A percentile compares a stretch with the other conserved stretches of the same genome.
phyloP scores from a whole-genome alignment of 2,113 vertebrate genomes.

The Python bivittatus region DNA sequence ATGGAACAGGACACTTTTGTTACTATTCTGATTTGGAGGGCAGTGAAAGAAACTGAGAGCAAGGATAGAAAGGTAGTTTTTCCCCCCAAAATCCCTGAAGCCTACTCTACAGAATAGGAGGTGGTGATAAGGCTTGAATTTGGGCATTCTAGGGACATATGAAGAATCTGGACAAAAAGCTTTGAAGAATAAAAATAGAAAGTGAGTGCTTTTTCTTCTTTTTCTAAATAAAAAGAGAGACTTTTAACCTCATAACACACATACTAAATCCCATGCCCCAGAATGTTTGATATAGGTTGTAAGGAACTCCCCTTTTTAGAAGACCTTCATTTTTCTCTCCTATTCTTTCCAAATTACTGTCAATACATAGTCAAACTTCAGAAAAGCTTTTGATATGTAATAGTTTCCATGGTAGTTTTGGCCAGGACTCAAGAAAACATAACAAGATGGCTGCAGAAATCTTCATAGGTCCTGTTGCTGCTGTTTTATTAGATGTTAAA shows the following conservation, averaged over 20 bases:
- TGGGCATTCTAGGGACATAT: neutral
- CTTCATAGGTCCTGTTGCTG: neutral
- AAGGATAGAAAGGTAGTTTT: too few species aligned
- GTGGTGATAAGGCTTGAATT: neutral
- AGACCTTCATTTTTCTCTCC: neutral
- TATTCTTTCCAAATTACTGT: neutral
- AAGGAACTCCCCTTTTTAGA: neutral
- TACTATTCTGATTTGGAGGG: neutral
- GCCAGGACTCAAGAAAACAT: neutral
- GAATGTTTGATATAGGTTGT: neutral
- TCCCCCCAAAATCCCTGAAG: too few species aligned
- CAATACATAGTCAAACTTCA: neutral
- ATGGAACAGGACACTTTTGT: neutral
- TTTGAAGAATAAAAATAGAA: neutral
- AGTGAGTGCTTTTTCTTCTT: neutral
- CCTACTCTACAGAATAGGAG: neutral
- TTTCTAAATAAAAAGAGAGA: neutral
- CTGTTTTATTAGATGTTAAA: neutral
- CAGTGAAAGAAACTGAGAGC: neutral
- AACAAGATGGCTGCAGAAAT: neutral
- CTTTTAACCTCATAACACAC: neutral
- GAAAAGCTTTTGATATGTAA: neutral
- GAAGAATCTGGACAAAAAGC: neutral
- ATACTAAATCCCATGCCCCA: neutral
- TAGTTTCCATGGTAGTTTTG: neutral